Base-by-base conservation (phyloP, 2,888 invertebrate genomes). In the Dicranocentrus wangi region DNA sequence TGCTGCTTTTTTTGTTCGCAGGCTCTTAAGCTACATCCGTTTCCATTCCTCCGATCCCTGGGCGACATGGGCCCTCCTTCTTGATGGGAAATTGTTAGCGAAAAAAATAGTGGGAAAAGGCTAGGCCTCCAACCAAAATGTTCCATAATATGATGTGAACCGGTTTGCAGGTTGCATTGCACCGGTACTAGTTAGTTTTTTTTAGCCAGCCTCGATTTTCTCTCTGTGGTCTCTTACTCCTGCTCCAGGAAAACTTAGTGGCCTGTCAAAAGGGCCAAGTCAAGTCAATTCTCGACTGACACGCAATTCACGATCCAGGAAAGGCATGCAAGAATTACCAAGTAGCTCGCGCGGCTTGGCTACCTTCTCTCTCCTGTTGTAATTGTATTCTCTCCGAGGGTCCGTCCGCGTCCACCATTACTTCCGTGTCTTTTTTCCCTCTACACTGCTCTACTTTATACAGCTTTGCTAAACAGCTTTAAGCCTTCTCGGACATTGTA, bases 261-360 rank as follows among this genome's bases (percentile, higher is more conserved):
- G 28, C 43, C 65, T 65, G 65, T 65, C 65, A 65, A 65, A 65
- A 65, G 25, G n/a, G 19, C n/a, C 42, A 42, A 39, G 65, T 65
- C 23, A 65, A 43, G 65, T 65, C 65, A 65, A 65, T 65, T 65
- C 65, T 65, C 43, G 43, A 8, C 65, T 65, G 65, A 43, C 65
- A 65, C 65, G 65, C 65, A 65, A 65, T 65, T 65, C 65, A 65
- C 65, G 65, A 65, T 65, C 65, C 43, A 43, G 23, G 43, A 43
- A 65, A 65, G 19, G 65, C 65, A 65, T 65, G 65, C 65, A 43
- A 65, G 65, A 65, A 65, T 65, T 65, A 65, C 65, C 65, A 65
- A 65, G 65, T 43, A 65, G 65, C 23, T 17, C 19, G 15, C 17
- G 28, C 5, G 17, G 5, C 19, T 61, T 61, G 61, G 58, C 58